A percentile compares a stretch with the other conserved stretches of the same genome.
Conservation (phyloP, 2,888 invertebrate species). For the Scrobipalpa atriplicella region DNA sequence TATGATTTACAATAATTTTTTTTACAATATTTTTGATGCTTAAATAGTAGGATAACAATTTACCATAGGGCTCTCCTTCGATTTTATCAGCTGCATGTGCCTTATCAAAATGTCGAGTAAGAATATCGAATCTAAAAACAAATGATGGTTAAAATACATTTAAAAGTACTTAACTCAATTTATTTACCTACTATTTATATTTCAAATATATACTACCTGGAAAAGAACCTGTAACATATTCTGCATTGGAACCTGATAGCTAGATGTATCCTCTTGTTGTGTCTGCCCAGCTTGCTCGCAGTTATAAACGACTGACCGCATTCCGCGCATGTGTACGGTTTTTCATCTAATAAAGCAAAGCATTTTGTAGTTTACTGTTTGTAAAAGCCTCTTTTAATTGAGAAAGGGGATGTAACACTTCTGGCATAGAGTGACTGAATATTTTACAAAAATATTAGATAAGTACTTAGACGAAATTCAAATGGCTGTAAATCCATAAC, state of each 20-base stretch:
- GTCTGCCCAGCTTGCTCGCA: constrained; percentile 69
- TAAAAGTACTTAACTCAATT: background rate
- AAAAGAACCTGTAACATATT: constrained; percentile 68
- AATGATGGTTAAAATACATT: constrained; percentile 28
- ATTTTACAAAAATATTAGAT: no score
- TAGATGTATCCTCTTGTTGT: constrained; percentile 69
- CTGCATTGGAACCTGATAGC: constrained; percentile 67
- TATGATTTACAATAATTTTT: background rate
- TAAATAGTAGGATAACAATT: constrained; percentile 35
- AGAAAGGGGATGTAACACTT: no score
- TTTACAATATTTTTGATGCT: background rate
- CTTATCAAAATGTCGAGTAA: constrained; percentile 71
- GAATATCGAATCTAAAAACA: constrained; percentile 62
- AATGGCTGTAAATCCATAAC: no score
- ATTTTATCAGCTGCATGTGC: constrained; percentile 70
- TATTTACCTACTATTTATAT: no score
- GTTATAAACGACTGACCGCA: constrained; percentile 75
- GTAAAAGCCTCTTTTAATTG: no score
- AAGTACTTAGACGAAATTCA: no score
- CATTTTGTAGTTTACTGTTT: background rate
- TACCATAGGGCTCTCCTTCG: constrained; percentile 75
- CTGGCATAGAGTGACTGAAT: no score
- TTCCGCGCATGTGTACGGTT: constrained; percentile 65
- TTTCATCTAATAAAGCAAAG: constrained; percentile 59
- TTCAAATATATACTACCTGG: constrained; percentile 57